A percentile compares a stretch with the other conserved stretches of the same genome.
These are phyloP conservation scores for Aleiodes testaceus DNA, from an alignment of 2,888 invertebrate genomes.

Conservation along the genomic window DNA sequence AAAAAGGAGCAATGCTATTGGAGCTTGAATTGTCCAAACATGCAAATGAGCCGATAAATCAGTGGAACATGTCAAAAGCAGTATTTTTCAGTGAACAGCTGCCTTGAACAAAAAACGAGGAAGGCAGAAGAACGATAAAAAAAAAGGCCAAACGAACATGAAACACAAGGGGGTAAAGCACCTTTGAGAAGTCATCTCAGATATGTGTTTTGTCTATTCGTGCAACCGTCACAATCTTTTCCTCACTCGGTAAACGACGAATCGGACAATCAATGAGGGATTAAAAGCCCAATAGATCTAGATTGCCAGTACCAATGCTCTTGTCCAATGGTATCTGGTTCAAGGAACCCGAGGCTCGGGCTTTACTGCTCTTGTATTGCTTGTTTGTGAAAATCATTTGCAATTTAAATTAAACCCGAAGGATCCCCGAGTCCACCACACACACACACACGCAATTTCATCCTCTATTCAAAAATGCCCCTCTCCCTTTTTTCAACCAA, in stretches of 20 bases:
- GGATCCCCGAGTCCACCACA: conserved; percentile 58
- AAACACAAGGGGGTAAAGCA: conserved; percentile 36
- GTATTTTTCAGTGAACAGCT: conserved; percentile 26
- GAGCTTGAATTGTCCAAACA: conserved; percentile 42
- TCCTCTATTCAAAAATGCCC: conserved; percentile 57
- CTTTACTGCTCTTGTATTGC: conserved; percentile 20
- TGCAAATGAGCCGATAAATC: conserved; percentile 72
- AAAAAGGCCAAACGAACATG: conserved; percentile 2
- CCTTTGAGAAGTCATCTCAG: background rate
- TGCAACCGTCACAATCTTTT: conserved; percentile 2
- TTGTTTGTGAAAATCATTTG: conserved; percentile 60
- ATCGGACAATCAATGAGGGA: conserved; percentile 69
- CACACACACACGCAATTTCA: conserved; percentile 57
- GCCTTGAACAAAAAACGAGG: conserved; percentile 37
- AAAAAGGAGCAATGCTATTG: too few relatives aligned
- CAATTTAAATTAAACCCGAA: conserved; percentile 68
- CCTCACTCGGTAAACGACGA: conserved; percentile 58
- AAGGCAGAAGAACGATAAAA: conserved; percentile 41
- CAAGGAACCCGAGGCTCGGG: conserved; percentile 69
- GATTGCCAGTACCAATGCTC: conserved; percentile 69
- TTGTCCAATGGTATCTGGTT: conserved; percentile 71
- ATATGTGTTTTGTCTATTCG: conserved; percentile 2
- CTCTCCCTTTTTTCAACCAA: conserved; percentile 47
- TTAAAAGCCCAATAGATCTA: conserved; percentile 70
- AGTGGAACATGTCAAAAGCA: conserved; percentile 58